These are phyloP conservation scores for Gouania willdenowi DNA, from an alignment of 2,797 vertebrate species.

Conservation along the genomic window DNA sequence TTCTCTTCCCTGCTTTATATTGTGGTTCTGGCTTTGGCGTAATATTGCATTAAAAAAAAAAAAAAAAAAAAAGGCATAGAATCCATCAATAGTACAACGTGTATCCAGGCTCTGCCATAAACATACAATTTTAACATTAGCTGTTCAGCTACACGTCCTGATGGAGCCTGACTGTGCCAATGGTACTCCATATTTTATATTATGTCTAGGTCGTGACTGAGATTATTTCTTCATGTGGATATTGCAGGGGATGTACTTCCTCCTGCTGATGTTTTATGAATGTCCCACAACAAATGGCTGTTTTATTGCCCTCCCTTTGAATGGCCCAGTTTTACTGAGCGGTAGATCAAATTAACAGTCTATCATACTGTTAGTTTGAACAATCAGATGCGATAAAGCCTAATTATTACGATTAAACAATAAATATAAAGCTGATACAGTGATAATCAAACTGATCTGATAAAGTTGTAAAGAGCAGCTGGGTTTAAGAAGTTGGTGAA, in stretches of 20 bases:
- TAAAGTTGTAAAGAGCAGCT: too few relatives aligned
- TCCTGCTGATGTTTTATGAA: constrained; percentile 54
- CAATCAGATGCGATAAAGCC: too few relatives aligned
- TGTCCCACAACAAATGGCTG: constrained; percentile 34
- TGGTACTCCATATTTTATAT: constrained; percentile 45
- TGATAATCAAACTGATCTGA: too few relatives aligned
- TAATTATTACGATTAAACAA: too few relatives aligned
- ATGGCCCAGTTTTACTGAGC: constrained; percentile 4
- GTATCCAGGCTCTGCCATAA: not conserved
- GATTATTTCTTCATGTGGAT: constrained; percentile 20
- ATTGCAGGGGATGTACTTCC: constrained; percentile 5
- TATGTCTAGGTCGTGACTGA: constrained; percentile 25
- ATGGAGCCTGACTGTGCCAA: constrained; percentile 1
- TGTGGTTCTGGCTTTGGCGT: too few relatives aligned
- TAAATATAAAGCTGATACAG: too few relatives aligned
- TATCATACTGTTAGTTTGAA: too few relatives aligned
- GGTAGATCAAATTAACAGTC: too few relatives aligned
- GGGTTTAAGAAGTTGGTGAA: too few relatives aligned
- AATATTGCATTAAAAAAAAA: too few relatives aligned
- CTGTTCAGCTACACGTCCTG: not conserved
- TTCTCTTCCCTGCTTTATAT: too few relatives aligned
- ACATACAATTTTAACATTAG: constrained; percentile 34
- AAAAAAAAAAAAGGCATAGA: too few relatives aligned
- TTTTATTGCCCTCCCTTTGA: constrained; percentile 13
- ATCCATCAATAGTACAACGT: constrained; percentile 18